phyloP scores from a whole-genome alignment of 2,113 vertebrate genomes.

The Myrmecobius fasciatus region DNA sequence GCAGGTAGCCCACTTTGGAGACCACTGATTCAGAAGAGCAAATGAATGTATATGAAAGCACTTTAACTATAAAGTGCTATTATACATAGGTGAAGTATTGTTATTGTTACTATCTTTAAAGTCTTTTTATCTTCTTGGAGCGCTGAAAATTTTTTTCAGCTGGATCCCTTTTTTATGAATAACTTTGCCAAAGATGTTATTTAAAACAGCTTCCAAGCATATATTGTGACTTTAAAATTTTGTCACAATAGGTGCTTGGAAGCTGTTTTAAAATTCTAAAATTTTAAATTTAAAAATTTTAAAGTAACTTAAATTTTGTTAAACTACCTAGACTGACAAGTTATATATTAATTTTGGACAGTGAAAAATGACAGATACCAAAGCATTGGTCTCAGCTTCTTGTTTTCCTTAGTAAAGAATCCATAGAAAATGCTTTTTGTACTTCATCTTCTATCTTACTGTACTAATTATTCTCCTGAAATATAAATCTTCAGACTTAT shows the following conservation, averaged over 20 bases:
- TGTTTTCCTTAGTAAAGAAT: not conserved
- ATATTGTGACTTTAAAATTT: conserved; percentile 51
- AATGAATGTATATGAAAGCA: not conserved
- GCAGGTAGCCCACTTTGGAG: not conserved
- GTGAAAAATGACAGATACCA: conserved; percentile 15
- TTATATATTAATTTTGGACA: conserved; percentile 19
- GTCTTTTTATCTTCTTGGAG: conserved; percentile 9
- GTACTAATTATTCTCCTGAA: not conserved
- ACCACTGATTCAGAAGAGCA: not conserved
- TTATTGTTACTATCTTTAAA: conserved; percentile 10
- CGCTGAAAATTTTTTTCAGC: not conserved
- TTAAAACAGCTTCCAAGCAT: conserved; percentile 44
- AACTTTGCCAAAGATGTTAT: conserved; percentile 30
- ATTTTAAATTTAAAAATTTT: too few species aligned
- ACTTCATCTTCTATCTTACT: not conserved
- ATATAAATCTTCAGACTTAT: conserved; percentile 29
- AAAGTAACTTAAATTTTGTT: conserved; percentile 30
- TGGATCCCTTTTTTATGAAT: not conserved
- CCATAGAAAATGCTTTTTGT: not conserved
- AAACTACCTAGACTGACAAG: not conserved
- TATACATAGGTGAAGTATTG: not conserved
- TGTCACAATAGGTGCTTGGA: too few species aligned
- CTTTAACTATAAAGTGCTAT: not conserved
- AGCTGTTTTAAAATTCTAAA: too few species aligned
- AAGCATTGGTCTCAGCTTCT: not conserved